Base-by-base conservation (phyloP, 2,888 invertebrate genomes). In the Morpho achilles region DNA sequence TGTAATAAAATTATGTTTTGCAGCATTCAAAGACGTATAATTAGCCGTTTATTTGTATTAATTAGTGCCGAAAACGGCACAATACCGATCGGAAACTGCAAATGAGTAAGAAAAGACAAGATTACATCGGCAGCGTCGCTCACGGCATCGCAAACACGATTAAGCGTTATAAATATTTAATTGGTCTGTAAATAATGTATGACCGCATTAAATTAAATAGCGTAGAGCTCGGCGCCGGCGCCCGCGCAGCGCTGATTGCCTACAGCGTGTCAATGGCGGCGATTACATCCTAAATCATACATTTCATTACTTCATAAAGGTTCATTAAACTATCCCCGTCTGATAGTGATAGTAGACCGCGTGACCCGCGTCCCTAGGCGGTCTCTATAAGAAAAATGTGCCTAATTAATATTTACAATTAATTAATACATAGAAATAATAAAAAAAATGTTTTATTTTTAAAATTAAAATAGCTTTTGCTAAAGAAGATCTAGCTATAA, bases 151-250 rank as follows among this genome's bases (percentile, higher is more conserved):
- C 53, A 54, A 52, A 59, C 50, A 55, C 60, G 58, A 59, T 64
- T 61, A 53, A 62, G 49, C 63, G 66, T 67, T 66, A 72, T 74
- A 70, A 73, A 73, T 74, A 76, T 70, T 73, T 68, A 73, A 73
- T 61, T 68, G 65, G 58, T 60, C 59, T 57, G 70, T 77, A 71
- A 75, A 76, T 77, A 74, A 76, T 75, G 74, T 73, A 77, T 76
- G 76, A 74, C 69, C 66, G 65, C 63, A 74, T 74, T 73, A 70
- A 70, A 53, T n/a, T 50, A 46, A 71, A 73, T 67, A 71, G 67
- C 68, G 67, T 70, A 68, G 68, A 69, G 69, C 56, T 56, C 59
- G 66, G 72, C 72, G 71, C 69, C 68, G 62, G 67, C 68, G 66
- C 55, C 59, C 50, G 53, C 16, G 16, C 45, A 7, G 7, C n/a